Conservation (phyloP, 2,113 vertebrate species). For the Petrocephalus microphthalmus region DNA sequence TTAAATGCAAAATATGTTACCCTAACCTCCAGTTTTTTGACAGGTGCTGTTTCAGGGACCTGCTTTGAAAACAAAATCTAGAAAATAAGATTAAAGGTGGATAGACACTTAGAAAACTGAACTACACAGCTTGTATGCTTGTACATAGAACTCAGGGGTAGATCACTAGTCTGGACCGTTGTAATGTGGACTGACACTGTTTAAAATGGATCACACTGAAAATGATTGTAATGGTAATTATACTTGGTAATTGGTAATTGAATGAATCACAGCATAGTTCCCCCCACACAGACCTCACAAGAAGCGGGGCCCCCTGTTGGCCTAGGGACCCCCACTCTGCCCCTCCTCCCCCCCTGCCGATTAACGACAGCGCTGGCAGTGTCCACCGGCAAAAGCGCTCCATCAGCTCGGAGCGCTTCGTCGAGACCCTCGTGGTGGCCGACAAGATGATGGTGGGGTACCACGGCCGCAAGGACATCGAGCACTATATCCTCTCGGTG, state of each 20-base stretch:
- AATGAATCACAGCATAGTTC: slow-evolving; percentile 12
- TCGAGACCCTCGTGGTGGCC: slow-evolving; percentile 93
- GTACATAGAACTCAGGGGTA: background rate
- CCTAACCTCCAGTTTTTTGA: background rate
- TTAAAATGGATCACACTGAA: background rate
- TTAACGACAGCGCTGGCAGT: slow-evolving; percentile 48
- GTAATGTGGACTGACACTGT: background rate
- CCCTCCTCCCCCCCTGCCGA: slow-evolving; percentile 47
- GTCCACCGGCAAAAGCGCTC: slow-evolving; percentile 75
- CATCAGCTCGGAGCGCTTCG: slow-evolving; percentile 86
- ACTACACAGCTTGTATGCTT: background rate
- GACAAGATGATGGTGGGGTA: slow-evolving; percentile 99
- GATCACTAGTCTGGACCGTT: background rate
- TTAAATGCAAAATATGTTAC: background rate
- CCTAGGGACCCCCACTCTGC: slow-evolving; percentile 49
- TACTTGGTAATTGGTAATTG: background rate
- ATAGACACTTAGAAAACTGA: background rate
- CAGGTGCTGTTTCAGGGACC: background rate
- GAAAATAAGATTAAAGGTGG: background rate
- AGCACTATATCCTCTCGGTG: slow-evolving; percentile 95
- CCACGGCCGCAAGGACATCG: slow-evolving; percentile 96
- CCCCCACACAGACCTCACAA: slow-evolving; percentile 65
- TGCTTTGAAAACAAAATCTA: background rate
- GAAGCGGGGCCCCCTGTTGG: slow-evolving; percentile 64
- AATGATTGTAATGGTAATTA: background rate